These are phyloP conservation scores for Campoplex nolae DNA, from an alignment of 2,888 invertebrate species.

Conservation along the genomic window DNA sequence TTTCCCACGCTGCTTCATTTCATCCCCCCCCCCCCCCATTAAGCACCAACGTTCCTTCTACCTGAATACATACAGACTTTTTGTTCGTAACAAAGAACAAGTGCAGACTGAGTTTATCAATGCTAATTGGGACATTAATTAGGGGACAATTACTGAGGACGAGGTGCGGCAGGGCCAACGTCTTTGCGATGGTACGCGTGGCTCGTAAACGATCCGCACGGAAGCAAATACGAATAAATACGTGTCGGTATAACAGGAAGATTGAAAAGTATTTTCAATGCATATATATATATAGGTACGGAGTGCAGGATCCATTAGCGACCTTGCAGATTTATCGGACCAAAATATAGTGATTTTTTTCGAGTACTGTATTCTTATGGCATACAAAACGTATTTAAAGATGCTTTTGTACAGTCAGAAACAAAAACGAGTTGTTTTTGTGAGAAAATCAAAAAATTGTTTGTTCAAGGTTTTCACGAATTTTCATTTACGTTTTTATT, in stretches of 20 bases:
- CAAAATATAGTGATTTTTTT: background rate
- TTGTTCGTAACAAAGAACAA: slow-evolving; percentile 30
- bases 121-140: slow-evolving; percentile 69
- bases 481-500: background rate
- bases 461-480: background rate
- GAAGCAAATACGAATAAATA: slow-evolving; percentile 57
- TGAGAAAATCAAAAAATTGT: background rate
- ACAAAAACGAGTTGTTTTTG: slow-evolving; percentile 1
- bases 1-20: background rate
- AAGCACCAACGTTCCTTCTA: background rate
- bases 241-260: slow-evolving; percentile 49
- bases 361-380: background rate
- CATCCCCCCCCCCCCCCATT: background rate
- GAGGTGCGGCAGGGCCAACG: slow-evolving; percentile 60
- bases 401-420: slow-evolving; percentile 6
- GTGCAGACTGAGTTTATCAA: slow-evolving; percentile 61
- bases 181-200: slow-evolving; percentile 25
- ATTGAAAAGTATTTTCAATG: slow-evolving; percentile 25
- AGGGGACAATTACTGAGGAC: slow-evolving; percentile 59
- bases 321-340: slow-evolving; percentile 47
- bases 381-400: slow-evolving; percentile 5
- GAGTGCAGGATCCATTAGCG: slow-evolving; percentile 31
- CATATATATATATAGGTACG: slow-evolving; percentile 14
- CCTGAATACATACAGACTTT: slow-evolving; percentile 1
- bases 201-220: slow-evolving; percentile 19